phyloP scores from a whole-genome alignment of 2,113 vertebrate genomes.

The Caracal caracal region DNA sequence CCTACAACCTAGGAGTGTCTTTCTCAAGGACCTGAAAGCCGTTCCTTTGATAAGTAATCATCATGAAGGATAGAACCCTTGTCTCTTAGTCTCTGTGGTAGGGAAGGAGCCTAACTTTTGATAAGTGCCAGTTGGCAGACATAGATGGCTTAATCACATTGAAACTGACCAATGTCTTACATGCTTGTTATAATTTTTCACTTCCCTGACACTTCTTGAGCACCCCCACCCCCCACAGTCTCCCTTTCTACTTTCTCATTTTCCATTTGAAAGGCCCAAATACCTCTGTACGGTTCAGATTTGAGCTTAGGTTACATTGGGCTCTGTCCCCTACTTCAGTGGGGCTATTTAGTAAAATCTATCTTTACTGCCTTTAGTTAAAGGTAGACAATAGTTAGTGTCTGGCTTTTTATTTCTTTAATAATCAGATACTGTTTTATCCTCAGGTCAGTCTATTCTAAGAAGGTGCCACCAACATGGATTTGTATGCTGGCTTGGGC shows the following conservation, averaged over 20 bases:
- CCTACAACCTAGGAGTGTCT: not conserved
- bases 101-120: not conserved
- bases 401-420: not conserved
- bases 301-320: not conserved
- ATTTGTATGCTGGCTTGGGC: not conserved
- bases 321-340: not conserved
- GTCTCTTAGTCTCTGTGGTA: not conserved
- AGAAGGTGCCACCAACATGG: not conserved
- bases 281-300: not conserved
- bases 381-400: not conserved
- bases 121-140: not conserved
- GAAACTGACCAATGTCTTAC: not conserved
- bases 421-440: not conserved
- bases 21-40: not conserved
- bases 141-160: not conserved
- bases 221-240: not conserved
- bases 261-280: not conserved
- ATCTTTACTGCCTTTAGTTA: not conserved
- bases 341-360: not conserved
- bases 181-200: not conserved
- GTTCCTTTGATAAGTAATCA: not conserved
- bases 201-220: not conserved
- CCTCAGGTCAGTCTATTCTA: not conserved
- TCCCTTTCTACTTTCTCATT: not conserved
- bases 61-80: not conserved